Evolutionary conservation across 2,113 vertebrate genomes (phyloP), one percentile per base, ranked within the genome.

Genomic region (Cryptomyrus ogoouensis): DNA sequence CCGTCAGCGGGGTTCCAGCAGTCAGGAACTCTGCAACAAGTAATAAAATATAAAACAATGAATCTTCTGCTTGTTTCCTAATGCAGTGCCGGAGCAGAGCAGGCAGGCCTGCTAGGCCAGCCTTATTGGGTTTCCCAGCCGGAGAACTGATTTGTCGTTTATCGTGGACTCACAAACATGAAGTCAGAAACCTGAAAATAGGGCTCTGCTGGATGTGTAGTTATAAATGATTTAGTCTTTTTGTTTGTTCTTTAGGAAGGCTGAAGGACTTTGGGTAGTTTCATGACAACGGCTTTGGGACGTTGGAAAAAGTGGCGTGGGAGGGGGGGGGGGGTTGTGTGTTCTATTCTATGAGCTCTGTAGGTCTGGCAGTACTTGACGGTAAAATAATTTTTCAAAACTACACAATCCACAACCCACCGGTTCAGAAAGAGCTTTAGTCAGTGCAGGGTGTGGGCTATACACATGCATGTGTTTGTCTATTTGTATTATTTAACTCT

Each of bases 41-140:
- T 90, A 87, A 90, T 87, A 87, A 90, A 90, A 90, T 44, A 87
- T 46, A 74, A 19, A 49, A 86, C 66, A 21, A 80, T 80, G 84
- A 90, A 87, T 80, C 62, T 87, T 44, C 27, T 74, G 31, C 85
- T 58, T 53, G 47, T 88, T 74, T 66, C 44, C 83, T 90, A 88
- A 90, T 46, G 85, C 85, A 19, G 47, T n/a, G 17, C 5, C 4
- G 5, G 35, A 17, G 13, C 74, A 3, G 74, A 35, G 31, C 62
- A 80, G 49, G 46, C 85, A 80, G 49, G 2, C 19, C 12, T 80
- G 19, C 89, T 80, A 49, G 31, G 24, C 5, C 56, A 15, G 62
- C 17, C 31, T 39, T 66, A 80, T 56, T 88, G 58, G 62, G 66
- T 90, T 90, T 88, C 56, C 86, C 62, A 77, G 84, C 66, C 56